These are phyloP conservation scores for Heliconius hermathena DNA, from an alignment of 1,140 invertebrate genomes.

Conservation along the genomic window DNA sequence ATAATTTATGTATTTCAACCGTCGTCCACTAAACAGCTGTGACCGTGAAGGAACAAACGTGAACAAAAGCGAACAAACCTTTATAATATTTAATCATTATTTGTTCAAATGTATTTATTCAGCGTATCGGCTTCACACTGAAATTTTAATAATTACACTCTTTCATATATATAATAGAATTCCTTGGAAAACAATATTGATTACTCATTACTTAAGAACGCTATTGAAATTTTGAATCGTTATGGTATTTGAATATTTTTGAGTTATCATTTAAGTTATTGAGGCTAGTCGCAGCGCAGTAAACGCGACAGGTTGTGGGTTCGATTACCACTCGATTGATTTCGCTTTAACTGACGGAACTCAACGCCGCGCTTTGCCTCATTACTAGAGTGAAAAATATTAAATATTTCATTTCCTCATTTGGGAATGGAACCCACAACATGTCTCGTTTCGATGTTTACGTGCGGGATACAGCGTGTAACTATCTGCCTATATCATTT, in stretches of 20 bases:
- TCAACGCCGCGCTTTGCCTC: no score
- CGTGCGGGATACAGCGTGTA: no score
- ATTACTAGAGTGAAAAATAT: no score
- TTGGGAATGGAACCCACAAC: no score
- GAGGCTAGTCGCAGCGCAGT: no score
- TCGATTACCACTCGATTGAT: no score
- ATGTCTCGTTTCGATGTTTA: no score
- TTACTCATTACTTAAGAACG: slow-evolving; percentile 4
- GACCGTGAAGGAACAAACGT: not conserved
- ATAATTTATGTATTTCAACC: not conserved
- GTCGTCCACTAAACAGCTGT: not conserved
- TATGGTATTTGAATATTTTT: not conserved
- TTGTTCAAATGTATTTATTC: slow-evolving; percentile 6
- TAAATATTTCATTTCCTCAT: no score
- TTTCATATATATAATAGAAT: not conserved
- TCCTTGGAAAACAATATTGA: not conserved
- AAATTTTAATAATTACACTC: slow-evolving; percentile 3
- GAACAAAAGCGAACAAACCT: slow-evolving; percentile 2
- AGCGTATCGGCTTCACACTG: not conserved
- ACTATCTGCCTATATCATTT: no score
- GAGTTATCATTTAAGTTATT: not conserved
- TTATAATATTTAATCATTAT: slow-evolving; percentile 2
- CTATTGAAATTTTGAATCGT: not conserved
- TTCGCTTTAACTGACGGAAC: no score
- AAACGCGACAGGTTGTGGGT: not conserved